Evolutionary conservation across 2,797 vertebrate species (phyloP).

Genomic region (Karalla daura): DNA sequence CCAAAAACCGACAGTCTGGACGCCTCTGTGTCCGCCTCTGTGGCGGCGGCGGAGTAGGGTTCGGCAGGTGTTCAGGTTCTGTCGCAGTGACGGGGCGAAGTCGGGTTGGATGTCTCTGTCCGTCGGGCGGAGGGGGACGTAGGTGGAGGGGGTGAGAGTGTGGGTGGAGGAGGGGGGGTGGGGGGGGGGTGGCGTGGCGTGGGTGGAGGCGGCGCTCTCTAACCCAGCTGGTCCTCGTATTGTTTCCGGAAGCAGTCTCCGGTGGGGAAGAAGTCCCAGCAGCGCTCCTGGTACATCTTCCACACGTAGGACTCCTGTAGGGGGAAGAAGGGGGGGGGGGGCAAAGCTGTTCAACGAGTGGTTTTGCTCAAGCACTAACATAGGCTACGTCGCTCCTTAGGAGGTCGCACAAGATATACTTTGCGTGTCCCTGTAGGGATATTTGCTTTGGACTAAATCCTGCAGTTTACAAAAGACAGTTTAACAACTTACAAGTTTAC

Average conservation of each 20-base stretch:
- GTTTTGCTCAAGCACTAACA: too few relatives aligned
- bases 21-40: slow-evolving; percentile 19
- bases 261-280: slow-evolving; percentile 98
- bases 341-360: neutral
- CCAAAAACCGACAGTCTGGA: slow-evolving; percentile 25
- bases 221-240: slow-evolving; percentile 96
- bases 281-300: slow-evolving; percentile 99
- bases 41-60: slow-evolving; percentile 52
- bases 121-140: slow-evolving; percentile 42
- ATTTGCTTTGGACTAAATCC: too few relatives aligned
- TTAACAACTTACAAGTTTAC: too few relatives aligned
- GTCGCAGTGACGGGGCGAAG: slow-evolving; percentile 37
- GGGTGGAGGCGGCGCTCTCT: slow-evolving; percentile 52
- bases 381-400: too few relatives aligned
- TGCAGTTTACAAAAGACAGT: too few relatives aligned
- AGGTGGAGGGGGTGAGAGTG: slow-evolving; percentile 25
- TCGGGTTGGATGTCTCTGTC: slow-evolving; percentile 57
- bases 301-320: slow-evolving; percentile 96
- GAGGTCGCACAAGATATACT: too few relatives aligned
- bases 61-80: slow-evolving; percentile 38
- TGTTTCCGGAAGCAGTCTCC: slow-evolving; percentile 99
- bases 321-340: neutral
- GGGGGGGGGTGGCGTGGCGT: slow-evolving; percentile 23
- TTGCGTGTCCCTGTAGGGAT: too few relatives aligned
- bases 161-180: slow-evolving; percentile 25